Evolutionary conservation across 2,888 invertebrate genomes (phyloP).

Genomic region (Chelonus formosanus): DNA sequence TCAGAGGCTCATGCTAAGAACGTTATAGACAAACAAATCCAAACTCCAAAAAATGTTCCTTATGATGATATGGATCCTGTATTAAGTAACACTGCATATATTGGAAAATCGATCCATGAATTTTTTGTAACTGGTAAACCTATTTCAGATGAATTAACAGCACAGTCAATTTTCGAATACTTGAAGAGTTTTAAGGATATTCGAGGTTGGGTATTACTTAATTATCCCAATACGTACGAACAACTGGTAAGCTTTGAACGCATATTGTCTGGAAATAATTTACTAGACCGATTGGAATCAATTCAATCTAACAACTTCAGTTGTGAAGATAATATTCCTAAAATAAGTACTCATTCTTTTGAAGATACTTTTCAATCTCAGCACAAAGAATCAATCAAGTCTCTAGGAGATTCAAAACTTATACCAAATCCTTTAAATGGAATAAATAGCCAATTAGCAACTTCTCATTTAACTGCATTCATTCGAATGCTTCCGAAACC

Average conservation of each 20-base stretch:
- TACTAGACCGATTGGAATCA: slow-evolving; percentile 65
- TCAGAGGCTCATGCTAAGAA: too few species aligned
- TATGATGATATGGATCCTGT: slow-evolving; percentile 67
- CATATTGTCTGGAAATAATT: slow-evolving; percentile 67
- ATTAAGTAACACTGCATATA: slow-evolving; percentile 67
- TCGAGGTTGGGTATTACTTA: slow-evolving; percentile 72
- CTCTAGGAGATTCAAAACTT: slow-evolving; percentile 66
- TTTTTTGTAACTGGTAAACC: slow-evolving; percentile 68
- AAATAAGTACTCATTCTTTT: too few species aligned
- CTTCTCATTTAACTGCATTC: slow-evolving; percentile 70
- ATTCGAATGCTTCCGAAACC: slow-evolving; percentile 62
- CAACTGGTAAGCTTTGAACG: slow-evolving; percentile 72
- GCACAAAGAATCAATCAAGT: too few species aligned
- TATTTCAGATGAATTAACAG: slow-evolving; percentile 68
- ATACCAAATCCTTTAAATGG: slow-evolving; percentile 66
- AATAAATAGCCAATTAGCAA: too few species aligned
- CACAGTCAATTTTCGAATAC: slow-evolving; percentile 72
- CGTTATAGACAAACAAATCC: slow-evolving; percentile 66
- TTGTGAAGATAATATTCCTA: too few species aligned
- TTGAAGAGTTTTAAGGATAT: slow-evolving; percentile 67
- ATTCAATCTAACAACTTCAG: too few species aligned
- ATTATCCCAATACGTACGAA: slow-evolving; percentile 71
- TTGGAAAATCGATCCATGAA: slow-evolving; percentile 69
- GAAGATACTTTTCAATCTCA: too few species aligned
- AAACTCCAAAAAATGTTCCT: slow-evolving; percentile 72